Evolutionary conservation across 2,888 invertebrate genomes (phyloP).

Genomic region (Euzetes globulus): DNA sequence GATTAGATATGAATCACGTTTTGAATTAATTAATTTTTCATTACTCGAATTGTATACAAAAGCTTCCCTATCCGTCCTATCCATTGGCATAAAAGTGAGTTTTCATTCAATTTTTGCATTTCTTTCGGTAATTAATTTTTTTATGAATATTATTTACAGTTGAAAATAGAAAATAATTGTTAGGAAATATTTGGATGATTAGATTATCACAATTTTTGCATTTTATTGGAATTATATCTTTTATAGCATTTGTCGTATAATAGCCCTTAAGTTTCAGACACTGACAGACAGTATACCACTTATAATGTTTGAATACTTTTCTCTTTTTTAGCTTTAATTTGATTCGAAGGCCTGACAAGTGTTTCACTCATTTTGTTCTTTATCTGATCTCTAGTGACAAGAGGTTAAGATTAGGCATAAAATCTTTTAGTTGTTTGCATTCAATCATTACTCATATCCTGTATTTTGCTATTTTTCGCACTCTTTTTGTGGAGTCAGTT

Average conservation of each 20-base stretch:
- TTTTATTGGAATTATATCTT: no score
- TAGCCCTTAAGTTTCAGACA: not conserved
- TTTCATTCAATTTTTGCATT: no score
- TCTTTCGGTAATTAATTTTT: no score
- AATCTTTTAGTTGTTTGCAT: conserved; percentile 7
- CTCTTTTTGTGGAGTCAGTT: not conserved
- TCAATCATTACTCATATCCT: conserved; percentile 28
- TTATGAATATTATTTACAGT: no score
- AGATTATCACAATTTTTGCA: no score
- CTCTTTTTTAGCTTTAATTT: not conserved
- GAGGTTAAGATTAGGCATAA: conserved; percentile 9
- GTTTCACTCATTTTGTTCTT: not conserved
- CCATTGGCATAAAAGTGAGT: no score
- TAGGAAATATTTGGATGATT: no score
- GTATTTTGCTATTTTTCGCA: not conserved
- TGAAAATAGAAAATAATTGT: no score
- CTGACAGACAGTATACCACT: not conserved
- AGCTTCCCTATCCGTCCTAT: no score
- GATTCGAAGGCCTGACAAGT: conserved; percentile 1
- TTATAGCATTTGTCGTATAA: not conserved
- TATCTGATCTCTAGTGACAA: conserved; percentile 15
- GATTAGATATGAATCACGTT: conserved; percentile 18
- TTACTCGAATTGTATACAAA: not conserved
- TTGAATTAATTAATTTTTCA: not conserved
- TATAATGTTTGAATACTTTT: not conserved